Conservation (phyloP, 2,113 vertebrate species). For the Eurystomus gularis region DNA sequence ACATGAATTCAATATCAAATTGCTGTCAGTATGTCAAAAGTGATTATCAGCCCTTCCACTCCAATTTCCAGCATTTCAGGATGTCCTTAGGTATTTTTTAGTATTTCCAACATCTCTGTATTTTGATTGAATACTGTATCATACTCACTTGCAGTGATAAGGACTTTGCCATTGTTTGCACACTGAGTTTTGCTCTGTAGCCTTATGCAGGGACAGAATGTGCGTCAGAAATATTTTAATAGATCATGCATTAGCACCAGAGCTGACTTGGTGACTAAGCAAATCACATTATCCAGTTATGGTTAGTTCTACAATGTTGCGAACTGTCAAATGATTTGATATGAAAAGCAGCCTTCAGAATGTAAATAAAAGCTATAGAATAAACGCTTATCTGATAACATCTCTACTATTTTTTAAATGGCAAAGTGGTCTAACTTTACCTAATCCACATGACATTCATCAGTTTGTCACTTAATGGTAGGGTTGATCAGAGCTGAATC, state of each 20-base stretch:
- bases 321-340: background rate
- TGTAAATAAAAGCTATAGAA: constrained; percentile 4
- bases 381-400: constrained; percentile 12
- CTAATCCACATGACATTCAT: constrained; percentile 68
- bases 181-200: background rate
- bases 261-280: constrained; percentile 6
- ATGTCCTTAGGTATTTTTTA: background rate
- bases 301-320: constrained; percentile 13
- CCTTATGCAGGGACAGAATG: background rate
- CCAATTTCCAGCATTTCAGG: background rate
- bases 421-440: constrained; percentile 63
- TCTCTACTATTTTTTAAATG: constrained; percentile 37
- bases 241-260: background rate
- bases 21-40: background rate
- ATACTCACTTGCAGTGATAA: background rate
- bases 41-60: background rate
- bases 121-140: background rate
- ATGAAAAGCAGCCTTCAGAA: constrained; percentile 17
- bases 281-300: background rate
- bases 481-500: constrained; percentile 77
- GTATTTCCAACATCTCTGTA: background rate
- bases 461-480: constrained; percentile 78
- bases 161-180: background rate
- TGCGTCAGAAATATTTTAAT: background rate
- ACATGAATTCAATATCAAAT: background rate